Conservation (phyloP, 2,113 vertebrate genomes). For the Pelmatolapia mariae region DNA sequence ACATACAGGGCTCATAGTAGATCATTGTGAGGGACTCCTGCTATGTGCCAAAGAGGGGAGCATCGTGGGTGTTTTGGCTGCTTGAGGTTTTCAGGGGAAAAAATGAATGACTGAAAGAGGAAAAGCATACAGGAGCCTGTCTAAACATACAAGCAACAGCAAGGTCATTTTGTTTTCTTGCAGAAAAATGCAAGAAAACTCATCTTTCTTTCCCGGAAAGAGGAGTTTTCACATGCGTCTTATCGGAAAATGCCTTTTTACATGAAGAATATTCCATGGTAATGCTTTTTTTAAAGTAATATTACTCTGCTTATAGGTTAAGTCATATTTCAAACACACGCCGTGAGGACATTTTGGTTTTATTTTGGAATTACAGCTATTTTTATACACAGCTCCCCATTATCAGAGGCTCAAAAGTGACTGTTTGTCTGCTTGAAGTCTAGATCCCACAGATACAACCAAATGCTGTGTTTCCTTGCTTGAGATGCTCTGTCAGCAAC, state of each 20-base stretch:
- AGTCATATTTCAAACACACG: neutral
- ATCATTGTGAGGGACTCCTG: constrained; percentile 29
- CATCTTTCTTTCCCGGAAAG: neutral
- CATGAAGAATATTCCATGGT: neutral
- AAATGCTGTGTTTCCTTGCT: neutral
- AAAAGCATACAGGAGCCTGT: neutral
- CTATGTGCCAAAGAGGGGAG: constrained; percentile 2
- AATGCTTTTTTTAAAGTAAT: neutral
- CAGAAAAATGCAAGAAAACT: neutral
- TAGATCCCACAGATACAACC: neutral
- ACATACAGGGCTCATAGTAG: constrained; percentile 9
- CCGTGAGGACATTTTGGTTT: neutral
- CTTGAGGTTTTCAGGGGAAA: constrained; percentile 20
- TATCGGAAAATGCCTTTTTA: neutral
- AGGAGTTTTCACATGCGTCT: neutral
- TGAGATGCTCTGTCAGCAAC: neutral
- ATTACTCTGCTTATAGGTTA: neutral
- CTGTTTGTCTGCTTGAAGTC: neutral
- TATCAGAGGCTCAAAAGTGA: neutral
- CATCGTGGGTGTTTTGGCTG: constrained; percentile 5
- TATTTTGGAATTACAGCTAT: neutral
- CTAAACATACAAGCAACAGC: neutral
- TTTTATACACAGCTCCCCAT: neutral
- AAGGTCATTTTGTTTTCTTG: neutral
- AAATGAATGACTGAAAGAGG: neutral